phyloP scores from a whole-genome alignment of 1,140 invertebrate species.

The Psix sp. region DNA sequence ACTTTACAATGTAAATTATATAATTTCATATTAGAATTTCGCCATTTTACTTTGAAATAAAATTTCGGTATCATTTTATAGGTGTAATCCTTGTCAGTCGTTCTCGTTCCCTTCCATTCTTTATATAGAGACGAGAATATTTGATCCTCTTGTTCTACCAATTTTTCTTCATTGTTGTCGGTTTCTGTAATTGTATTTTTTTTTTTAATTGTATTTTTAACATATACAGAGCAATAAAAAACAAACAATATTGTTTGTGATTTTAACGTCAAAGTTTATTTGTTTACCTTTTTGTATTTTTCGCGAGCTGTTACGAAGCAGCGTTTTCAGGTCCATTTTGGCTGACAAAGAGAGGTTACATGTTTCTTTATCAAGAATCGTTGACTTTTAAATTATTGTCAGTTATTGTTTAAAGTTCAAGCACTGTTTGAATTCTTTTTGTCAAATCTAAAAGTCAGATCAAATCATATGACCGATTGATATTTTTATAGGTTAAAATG shows the following conservation, averaged over 20 bases:
- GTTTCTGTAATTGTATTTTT: conserved; percentile 46
- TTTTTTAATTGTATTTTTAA: neutral
- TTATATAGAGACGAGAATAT: conserved; percentile 79
- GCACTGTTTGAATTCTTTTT: no score
- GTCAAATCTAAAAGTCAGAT: no score
- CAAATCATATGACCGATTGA: no score
- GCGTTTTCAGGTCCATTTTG: conserved; percentile 28
- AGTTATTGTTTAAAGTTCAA: no score
- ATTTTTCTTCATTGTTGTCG: conserved; percentile 59
- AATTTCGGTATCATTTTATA: conserved; percentile 84
- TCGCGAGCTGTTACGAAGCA: conserved; percentile 11
- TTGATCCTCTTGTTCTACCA: conserved; percentile 74
- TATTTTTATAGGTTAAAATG: no score
- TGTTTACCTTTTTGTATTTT: conserved; percentile 12
- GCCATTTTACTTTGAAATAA: conserved; percentile 80
- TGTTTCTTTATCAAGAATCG: no score
- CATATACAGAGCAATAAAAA: neutral
- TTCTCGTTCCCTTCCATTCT: conserved; percentile 78
- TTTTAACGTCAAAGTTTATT: neutral
- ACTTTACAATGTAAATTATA: no score
- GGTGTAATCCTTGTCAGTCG: conserved; percentile 67
- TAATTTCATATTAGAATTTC: conserved; percentile 15
- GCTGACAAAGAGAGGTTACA: no score
- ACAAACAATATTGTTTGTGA: neutral
- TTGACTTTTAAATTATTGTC: no score